A percentile compares a stretch with the other conserved stretches of the same genome.
Evolutionary conservation across 2,888 invertebrate genomes (phyloP).

Genomic region (Fragum whitleyi): DNA sequence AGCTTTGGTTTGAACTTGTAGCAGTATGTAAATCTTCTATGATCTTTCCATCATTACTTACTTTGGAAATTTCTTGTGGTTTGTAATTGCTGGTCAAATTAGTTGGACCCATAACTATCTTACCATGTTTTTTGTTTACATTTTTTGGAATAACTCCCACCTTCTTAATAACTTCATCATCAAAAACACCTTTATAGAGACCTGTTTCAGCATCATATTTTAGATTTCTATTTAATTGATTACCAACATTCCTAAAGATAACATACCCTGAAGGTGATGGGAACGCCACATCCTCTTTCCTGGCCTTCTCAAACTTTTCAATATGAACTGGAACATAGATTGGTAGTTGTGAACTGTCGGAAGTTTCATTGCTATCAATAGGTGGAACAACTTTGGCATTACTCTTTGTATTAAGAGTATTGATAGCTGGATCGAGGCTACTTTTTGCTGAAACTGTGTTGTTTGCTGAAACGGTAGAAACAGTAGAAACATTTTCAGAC

Average conservation of each 20-base stretch:
- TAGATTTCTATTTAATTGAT: neutral
- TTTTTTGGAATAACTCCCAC: neutral
- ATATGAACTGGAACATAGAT: neutral
- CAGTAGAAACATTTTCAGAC: neutral
- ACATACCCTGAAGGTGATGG: conserved; percentile 66
- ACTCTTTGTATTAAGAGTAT: too few relatives aligned
- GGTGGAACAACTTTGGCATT: too few relatives aligned
- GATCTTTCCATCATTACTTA: too few relatives aligned
- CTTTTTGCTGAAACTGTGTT: too few relatives aligned
- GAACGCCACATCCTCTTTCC: neutral
- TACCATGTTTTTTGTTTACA: neutral
- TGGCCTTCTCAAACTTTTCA: neutral
- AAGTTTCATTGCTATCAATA: too few relatives aligned
- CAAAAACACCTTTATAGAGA: conserved; percentile 5
- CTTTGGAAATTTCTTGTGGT: too few relatives aligned
- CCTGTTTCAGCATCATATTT: conserved; percentile 11
- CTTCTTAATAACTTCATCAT: neutral
- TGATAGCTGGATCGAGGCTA: too few relatives aligned
- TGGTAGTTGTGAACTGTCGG: neutral
- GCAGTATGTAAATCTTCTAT: too few relatives aligned
- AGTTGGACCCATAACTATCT: too few relatives aligned
- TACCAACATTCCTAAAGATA: conserved; percentile 50
- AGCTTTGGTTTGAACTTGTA: too few relatives aligned
- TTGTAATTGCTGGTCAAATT: too few relatives aligned
- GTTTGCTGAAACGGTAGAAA: neutral